Evolutionary conservation across 2,888 invertebrate species (phyloP), one percentile per base, ranked within the genome.

Genomic region (Hartigia nigra): DNA sequence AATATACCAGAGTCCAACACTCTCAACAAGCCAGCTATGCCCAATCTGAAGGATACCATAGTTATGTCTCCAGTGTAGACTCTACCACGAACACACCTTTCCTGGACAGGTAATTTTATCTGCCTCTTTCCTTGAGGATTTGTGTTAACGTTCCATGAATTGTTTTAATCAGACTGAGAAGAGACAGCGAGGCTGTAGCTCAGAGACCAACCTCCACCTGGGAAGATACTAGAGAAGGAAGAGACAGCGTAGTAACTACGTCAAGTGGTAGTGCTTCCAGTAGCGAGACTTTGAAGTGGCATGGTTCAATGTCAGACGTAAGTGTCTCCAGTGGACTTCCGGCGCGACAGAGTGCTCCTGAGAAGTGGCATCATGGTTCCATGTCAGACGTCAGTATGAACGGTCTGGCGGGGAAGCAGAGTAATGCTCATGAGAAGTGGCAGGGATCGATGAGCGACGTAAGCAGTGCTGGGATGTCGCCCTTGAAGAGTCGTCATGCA

Each of bases 211-310:
- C 90, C 36, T 88, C 92, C 1, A 90, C 91, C 36, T 93, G 93
- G 93, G 92, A 93, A 74, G 93, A 92, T 31, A 83, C 89, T 2
- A 86, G 91, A 12, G 93, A 93, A 85, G 94, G 94, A 34, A 92
- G 94, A 79, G 95, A 94, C 88, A 94, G 94, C 90, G 94, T 94
- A 0, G 94, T 94, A 72, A 94, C 94, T 1, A 94, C 93, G 3
- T 93, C 93, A 86, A 93, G 93, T 74, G 93, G 93, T 12, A 94
- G 94, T 86, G 94, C 94, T n/a, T 94, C 94, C 55, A 95, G 95
- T 77, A 95, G 95, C 87, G 96, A 96, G 89, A 96, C 96, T 3
- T 92, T 96, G 12, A 96, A 96, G 91, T 96, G 96, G 96, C 94
- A 96, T 87, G 94, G 94, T 14, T 93, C 93, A 0, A 92, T 93